Percentiles rank a stretch among this genome's conserved stretches.
phyloP scores from a whole-genome alignment of 2,113 vertebrate species.

The Brachirus orientalis region DNA sequence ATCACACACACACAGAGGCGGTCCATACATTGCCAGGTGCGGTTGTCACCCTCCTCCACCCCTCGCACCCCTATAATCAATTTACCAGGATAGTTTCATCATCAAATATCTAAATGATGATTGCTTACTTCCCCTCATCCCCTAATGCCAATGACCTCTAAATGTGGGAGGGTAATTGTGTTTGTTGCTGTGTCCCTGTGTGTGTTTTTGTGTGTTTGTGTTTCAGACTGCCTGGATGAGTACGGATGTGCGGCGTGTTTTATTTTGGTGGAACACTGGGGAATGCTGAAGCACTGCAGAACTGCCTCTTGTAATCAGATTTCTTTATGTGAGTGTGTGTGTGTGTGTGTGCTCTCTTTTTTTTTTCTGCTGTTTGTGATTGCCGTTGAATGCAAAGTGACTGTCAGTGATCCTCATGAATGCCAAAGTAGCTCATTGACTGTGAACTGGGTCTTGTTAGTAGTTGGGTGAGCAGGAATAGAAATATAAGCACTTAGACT shows the following conservation, averaged over 20 bases:
- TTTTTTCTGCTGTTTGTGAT: conserved; percentile 79
- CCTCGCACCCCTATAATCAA: conserved; percentile 80
- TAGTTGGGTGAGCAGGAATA: conserved; percentile 82
- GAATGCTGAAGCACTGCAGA: conserved; percentile 70
- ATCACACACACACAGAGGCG: conserved; percentile 29
- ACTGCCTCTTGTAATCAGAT: conserved; percentile 76
- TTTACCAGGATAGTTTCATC: conserved; percentile 84
- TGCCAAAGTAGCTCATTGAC: conserved; percentile 84
- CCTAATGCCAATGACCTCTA: conserved; percentile 81
- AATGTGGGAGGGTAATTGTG: conserved; percentile 70
- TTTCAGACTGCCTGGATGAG: conserved; percentile 38
- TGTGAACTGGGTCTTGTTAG: conserved; percentile 84
- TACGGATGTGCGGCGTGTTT: conserved; percentile 52
- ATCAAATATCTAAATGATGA: conserved; percentile 85
- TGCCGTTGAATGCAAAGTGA: conserved; percentile 84
- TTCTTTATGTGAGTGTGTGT: conserved; percentile 66
- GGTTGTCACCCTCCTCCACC: conserved; percentile 70
- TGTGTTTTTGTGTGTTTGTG: conserved; percentile 14
- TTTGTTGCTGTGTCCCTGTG: conserved; percentile 48
- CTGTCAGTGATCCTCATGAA: conserved; percentile 85
- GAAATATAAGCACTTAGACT: conserved; percentile 81
- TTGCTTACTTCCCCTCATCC: conserved; percentile 83
- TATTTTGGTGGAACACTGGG: conserved; percentile 75
- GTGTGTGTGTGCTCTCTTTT: conserved; percentile 59
- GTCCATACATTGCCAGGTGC: conserved; percentile 78